Conservation (phyloP, 2,797 vertebrate genomes). For the Falco novaeseelandiae region DNA sequence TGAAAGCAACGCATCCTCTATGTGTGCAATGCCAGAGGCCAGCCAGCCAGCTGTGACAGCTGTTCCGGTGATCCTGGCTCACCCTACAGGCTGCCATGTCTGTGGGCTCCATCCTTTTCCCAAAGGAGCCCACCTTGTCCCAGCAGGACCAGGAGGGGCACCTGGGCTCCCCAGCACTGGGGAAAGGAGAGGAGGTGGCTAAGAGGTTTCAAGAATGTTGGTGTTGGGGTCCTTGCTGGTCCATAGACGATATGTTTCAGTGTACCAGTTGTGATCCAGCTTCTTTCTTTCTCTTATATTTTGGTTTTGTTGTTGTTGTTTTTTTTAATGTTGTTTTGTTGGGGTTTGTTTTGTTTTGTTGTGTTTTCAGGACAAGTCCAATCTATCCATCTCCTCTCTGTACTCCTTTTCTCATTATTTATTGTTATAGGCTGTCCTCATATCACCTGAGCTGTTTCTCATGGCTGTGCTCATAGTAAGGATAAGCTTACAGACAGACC, state of each 20-base stretch:
- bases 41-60: accelerated
- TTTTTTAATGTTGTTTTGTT: too few species aligned
- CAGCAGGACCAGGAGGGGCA: background rate
- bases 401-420: background rate
- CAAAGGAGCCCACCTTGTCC: background rate
- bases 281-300: background rate
- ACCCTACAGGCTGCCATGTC: background rate
- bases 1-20: background rate
- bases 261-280: background rate
- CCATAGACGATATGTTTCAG: background rate
- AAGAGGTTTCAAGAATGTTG: background rate
- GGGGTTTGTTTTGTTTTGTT: too few species aligned
- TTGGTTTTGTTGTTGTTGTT: too few species aligned
- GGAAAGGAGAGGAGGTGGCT: background rate
- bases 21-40: background rate
- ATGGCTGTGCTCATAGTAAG: background rate
- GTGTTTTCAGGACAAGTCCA: background rate
- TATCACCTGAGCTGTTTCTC: background rate
- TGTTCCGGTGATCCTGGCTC: background rate
- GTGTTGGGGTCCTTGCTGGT: background rate
- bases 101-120: background rate
- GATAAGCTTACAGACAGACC: background rate
- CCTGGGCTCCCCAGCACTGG: accelerated
- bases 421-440: background rate
- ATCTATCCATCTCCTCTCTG: background rate